phyloP scores from a whole-genome alignment of 2,113 vertebrate genomes.

The Apaloderma vittatum region DNA sequence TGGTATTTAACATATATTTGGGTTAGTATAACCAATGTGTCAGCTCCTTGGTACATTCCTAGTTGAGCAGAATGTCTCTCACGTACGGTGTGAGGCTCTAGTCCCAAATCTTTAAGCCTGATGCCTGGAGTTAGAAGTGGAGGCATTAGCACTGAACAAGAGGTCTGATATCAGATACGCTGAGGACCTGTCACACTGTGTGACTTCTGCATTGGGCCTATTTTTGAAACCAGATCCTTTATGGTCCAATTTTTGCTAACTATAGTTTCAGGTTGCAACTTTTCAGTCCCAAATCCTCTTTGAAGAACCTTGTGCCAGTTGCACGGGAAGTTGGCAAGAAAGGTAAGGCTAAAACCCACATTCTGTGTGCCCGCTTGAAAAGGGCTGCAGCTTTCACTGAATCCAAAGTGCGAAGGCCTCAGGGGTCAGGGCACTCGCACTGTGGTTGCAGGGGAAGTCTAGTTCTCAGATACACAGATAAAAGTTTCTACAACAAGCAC shows the following conservation, averaged over 20 bases:
- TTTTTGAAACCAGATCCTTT: not conserved
- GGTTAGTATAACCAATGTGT: not conserved
- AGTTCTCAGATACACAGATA: not conserved
- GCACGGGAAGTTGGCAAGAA: not conserved
- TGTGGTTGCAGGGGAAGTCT: not conserved
- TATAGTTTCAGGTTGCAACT: not conserved
- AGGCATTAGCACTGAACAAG: not conserved
- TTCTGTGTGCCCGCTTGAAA: not conserved
- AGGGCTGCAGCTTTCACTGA: not conserved
- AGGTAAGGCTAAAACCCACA: not conserved
- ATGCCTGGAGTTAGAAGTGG: not conserved
- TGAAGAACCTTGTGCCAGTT: not conserved
- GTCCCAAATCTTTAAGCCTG: rapidly evolving
- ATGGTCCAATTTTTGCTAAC: not conserved
- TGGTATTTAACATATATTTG: not conserved
- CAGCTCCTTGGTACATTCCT: not conserved
- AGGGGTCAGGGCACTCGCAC: not conserved
- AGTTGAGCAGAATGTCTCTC: not conserved
- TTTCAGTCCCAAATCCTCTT: not conserved
- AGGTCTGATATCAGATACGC: not conserved
- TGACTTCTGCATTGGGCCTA: not conserved
- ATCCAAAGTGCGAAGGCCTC: not conserved
- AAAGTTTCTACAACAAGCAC: not conserved
- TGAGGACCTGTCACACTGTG: not conserved
- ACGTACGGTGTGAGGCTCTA: rapidly evolving